These are phyloP conservation scores for Monarcha castaneiventris DNA, from an alignment of 2,113 vertebrate species.

Conservation along the genomic window DNA sequence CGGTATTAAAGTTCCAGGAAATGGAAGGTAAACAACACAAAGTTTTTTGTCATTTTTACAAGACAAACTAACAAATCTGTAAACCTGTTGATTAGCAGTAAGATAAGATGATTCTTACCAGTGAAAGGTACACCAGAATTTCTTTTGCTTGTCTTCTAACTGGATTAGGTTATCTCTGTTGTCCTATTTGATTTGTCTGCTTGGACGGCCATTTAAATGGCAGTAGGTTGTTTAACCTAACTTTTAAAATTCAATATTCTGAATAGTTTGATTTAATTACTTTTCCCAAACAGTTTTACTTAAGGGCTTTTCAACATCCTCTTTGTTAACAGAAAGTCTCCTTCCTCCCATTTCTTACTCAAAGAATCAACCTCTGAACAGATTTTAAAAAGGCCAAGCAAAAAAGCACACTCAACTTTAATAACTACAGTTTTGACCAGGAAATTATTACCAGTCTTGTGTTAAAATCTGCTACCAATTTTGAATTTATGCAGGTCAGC, in stretches of 20 bases:
- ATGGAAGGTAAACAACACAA: slow-evolving; percentile 28
- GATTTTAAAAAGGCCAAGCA: background rate
- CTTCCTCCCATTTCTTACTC: background rate
- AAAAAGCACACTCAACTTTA: background rate
- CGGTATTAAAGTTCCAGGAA: slow-evolving; percentile 6
- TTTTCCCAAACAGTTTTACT: background rate
- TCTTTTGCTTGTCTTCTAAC: background rate
- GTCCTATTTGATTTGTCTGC: background rate
- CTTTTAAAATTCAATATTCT: background rate
- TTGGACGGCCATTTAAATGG: background rate
- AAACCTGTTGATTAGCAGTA: background rate
- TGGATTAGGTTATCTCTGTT: background rate
- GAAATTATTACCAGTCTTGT: background rate
- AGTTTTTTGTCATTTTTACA: background rate
- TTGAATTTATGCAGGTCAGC: background rate
- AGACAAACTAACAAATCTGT: background rate
- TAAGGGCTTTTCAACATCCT: background rate
- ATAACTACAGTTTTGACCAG: background rate
- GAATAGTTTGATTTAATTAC: background rate
- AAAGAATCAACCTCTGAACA: background rate
- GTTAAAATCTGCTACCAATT: background rate
- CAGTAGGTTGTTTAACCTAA: background rate
- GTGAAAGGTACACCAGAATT: background rate
- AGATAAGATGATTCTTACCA: slow-evolving; percentile 22
- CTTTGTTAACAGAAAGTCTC: background rate